Evolutionary conservation across 2,113 vertebrate genomes (phyloP), one percentile per base, ranked within the genome.

Genomic region (Aldabrachelys gigantea): DNA sequence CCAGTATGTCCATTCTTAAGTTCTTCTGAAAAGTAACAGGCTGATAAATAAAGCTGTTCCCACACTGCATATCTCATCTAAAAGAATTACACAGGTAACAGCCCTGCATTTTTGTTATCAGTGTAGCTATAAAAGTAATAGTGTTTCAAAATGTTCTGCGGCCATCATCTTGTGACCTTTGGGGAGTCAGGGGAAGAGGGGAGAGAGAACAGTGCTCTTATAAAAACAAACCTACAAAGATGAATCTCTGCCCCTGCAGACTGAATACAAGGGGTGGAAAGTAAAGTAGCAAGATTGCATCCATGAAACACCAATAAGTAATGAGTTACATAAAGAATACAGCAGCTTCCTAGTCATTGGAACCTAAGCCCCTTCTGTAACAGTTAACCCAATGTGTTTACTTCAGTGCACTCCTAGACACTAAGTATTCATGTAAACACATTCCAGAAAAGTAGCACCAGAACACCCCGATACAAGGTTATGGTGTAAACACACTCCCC

Each of bases 1-100:
- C 35, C 4, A 72, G 8, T 72, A 72, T 4, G 65, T 19, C n/a
- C n/a, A n/a, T 72, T 72, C 65, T n/a, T 38, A 19, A 50, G 16
- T 7, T 89, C 24, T 76, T 87, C 81, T 3, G 52, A 41, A 83
- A 47, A 89, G 85, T 54, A 29, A 41, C 13, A 13, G 31, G 76
- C 79, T 84, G 92, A 93, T 49, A 92, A 92, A 91, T 12, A 84
- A 92, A 85, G 79, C 82, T 84, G 90, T 31, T 90, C 83, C 93
- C 38, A 11, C 47, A 41, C 72, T 44, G 75, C 82, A 89, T 54
- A 93, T 41, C 85, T 91, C 84, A 81, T 84, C 96, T 91, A 89
- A 52, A 89, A 93, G 87, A 87, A 84, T 91, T 16, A 4, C 52
- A 92, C 49, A 84, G 35, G 29, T 53, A 93, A 91, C 35, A 3